Evolutionary conservation across 1,140 invertebrate genomes (phyloP), one percentile per base, ranked within the genome.

Genomic region (Caenorhabditis brenneri): DNA sequence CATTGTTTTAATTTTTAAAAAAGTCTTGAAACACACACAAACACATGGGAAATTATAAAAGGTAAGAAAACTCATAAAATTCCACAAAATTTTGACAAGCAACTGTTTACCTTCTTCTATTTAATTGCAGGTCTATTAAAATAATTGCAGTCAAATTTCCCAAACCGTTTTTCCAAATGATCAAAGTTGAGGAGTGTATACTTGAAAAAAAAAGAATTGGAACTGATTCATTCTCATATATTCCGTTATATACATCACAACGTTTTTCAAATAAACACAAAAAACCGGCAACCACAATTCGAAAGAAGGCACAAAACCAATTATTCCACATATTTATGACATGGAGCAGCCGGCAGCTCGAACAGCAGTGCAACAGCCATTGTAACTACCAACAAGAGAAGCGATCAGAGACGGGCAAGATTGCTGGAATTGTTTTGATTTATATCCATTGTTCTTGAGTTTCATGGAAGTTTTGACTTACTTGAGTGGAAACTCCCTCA

Each of bases 161-260:
- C 22, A 15, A 27, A 55, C 49, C 6, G 15, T 55, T 19, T n/a
- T 7, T n/a, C 22, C 49, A 19, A 29, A 55, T 27, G 7, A 27
- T 55, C 10, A 27, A 55, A 27, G 27, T 12, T 27, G 53, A 51
- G 22, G n/a, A n/a, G 7, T 55, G 53, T 27, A 51, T 51, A n/a
- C 22, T 55, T 29, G 19, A 74, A 74, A 74, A 74, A 74, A 36
- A 9, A 19, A 36, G 36, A 12, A 6, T 42, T 42, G 5, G 39
- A 42, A 42, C 12, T 74, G 65, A 74, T 42, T 74, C 19, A 74
- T 74, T 74, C 65, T 65, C 60, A 19, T 36, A 42, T 65, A 65
- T 65, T 65, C 58, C 31, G 58, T 65, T 65, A 65, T 74, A 74
- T 74, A 74, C 65, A 74, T 74, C 65, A 74, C 65, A 74, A 42